These are phyloP conservation scores for Adelphocoris suturalis DNA, from an alignment of 2,888 invertebrate genomes.

Conservation along the genomic window DNA sequence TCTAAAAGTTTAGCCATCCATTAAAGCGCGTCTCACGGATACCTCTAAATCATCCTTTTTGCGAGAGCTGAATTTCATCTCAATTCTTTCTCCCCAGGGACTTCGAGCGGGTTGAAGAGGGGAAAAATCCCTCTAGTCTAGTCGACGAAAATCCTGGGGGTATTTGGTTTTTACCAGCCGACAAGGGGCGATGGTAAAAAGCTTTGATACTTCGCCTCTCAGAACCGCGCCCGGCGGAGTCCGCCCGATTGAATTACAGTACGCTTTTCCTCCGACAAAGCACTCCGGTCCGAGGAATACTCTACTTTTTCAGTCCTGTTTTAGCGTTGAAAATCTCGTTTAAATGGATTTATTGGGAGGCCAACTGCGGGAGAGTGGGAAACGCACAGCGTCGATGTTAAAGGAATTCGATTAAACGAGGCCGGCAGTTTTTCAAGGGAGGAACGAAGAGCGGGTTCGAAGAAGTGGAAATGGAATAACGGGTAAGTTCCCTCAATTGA, in stretches of 20 bases:
- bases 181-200: conserved; percentile 14
- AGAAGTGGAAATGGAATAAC: neutral
- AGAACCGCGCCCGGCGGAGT: neutral
- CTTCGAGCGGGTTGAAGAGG: neutral
- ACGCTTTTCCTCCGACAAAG: neutral
- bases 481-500: neutral
- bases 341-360: neutral
- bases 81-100: neutral
- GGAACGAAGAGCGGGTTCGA: neutral
- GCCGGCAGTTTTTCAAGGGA: neutral
- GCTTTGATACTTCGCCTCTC: neutral
- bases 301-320: neutral
- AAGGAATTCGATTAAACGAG: conserved; percentile 23
- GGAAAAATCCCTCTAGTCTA: neutral
- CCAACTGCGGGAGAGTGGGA: neutral
- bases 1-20: conserved; percentile 36
- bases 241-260: conserved; percentile 44
- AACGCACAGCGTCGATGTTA: neutral
- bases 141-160: conserved; percentile 4
- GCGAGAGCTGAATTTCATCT: conserved; percentile 13
- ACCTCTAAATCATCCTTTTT: conserved; percentile 12
- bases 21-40: conserved; percentile 15
- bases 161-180: neutral
- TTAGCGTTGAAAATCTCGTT: neutral
- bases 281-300: neutral